Percentiles rank a stretch among this genome's conserved stretches.
Evolutionary conservation across 2,888 invertebrate species (phyloP).

Genomic region (Nipponacmea schrenckii): DNA sequence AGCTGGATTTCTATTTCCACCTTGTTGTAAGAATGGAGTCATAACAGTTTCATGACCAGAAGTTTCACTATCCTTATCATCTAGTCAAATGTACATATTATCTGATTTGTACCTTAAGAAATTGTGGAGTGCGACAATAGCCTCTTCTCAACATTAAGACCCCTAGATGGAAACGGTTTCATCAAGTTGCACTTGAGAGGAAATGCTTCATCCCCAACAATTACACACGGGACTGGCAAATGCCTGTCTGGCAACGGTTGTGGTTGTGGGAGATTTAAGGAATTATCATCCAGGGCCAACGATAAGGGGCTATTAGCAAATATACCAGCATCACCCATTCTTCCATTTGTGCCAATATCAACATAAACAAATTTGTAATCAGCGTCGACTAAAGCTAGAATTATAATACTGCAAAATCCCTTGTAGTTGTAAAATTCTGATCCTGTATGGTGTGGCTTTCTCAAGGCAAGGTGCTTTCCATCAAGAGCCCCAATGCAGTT

Average conservation of each 20-base stretch:
- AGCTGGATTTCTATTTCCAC: neutral
- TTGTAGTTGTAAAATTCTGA: neutral
- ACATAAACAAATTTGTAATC: neutral
- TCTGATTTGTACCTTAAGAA: conserved; percentile 9
- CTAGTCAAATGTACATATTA: conserved; percentile 10
- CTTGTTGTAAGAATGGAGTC: neutral
- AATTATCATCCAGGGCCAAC: conserved; percentile 9
- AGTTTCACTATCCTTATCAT: conserved; percentile 12
- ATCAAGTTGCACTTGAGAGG: no score
- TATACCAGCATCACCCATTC: conserved; percentile 32
- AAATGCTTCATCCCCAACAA: no score
- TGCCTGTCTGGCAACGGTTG: no score
- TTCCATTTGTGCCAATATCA: conserved; percentile 10
- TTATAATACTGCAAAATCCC: neutral
- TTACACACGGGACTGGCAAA: no score
- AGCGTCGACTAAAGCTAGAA: neutral
- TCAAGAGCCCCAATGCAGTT: no score
- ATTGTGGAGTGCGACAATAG: conserved; percentile 20
- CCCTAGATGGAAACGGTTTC: no score
- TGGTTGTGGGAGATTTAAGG: conserved; percentile 27
- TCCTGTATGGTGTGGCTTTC: no score
- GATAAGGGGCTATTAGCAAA: conserved; percentile 16
- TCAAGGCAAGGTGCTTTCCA: no score
- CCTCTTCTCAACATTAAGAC: no score
- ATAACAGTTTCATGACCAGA: neutral